Base-by-base conservation (phyloP, 2,888 invertebrate genomes). In the Spilosoma lubricipeda region DNA sequence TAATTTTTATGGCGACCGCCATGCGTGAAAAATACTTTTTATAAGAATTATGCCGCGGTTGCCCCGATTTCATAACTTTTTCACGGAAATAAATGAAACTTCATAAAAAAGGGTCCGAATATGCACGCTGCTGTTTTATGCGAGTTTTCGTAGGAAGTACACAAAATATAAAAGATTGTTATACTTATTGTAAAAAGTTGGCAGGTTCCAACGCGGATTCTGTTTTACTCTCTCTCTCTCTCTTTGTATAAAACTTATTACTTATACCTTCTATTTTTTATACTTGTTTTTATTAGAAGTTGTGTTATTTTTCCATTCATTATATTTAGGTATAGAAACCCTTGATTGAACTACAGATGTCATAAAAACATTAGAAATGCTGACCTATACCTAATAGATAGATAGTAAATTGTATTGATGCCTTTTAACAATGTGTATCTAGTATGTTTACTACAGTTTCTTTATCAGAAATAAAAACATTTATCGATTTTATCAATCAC, bases 81-180 rank as follows among this genome's bases (percentile, higher is more conserved):
- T 77, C 72, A 76, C 67, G 64, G 74, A 83, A 85, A 83, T 84
- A 79, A 81, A 84, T 70, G 76, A 48, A 78, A 84, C 68, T 78
- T 78, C 66, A 59, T 82, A 83, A 84, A 83, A 82, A 84, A 84
- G 82, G 84, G 82, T 79, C 81, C 79, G 73, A 78, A 78, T 83
- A 81, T 84, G 79, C 76, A 82, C 70, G 77, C 63, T 39, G 67
- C 67, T 81, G 76, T 80, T 81, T 77, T 82, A 83, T 85, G 77
- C 74, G 80, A 81, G 79, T 83, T 84, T 85, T 85, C 83, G 80
- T 83, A 77, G 78, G 78, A 76, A 77, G 78, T 81, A 77, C 73
- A 81, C 76, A 78, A 81, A 85, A 84, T 83, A 85, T 85, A 85
- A 83, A 83, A 73, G 80, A 73, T 72, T 76, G 77, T 80, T 84